phyloP scores from a whole-genome alignment of 2,888 invertebrate species.

The Epinotia bilunana region DNA sequence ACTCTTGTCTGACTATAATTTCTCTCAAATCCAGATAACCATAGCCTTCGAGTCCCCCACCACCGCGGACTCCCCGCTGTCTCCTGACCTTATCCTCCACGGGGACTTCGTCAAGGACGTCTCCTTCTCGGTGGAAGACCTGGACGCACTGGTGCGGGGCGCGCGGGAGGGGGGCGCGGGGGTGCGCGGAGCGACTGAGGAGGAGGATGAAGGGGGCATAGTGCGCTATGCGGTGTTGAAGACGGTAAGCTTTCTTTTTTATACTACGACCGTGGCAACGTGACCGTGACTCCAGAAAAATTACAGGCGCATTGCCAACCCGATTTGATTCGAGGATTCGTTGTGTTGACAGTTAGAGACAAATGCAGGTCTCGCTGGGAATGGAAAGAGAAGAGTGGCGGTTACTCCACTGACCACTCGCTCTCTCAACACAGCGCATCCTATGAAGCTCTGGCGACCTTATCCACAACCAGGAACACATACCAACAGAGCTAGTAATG shows the following conservation, averaged over 20 bases:
- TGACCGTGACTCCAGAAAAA: too few relatives aligned
- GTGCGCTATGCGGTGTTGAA: slow-evolving; percentile 94
- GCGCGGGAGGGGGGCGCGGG: slow-evolving; percentile 94
- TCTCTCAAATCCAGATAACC: slow-evolving; percentile 86
- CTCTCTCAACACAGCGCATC: too few relatives aligned
- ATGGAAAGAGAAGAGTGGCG: too few relatives aligned
- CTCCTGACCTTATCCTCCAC: slow-evolving; percentile 91
- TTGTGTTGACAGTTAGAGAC: too few relatives aligned
- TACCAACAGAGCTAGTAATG: too few relatives aligned
- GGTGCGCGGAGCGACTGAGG: slow-evolving; percentile 93
- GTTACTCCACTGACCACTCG: too few relatives aligned
- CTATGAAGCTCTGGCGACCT: too few relatives aligned
- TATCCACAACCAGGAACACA: too few relatives aligned
- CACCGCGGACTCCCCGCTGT: slow-evolving; percentile 86
- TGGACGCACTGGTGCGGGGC: slow-evolving; percentile 91
- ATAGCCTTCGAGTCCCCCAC: slow-evolving; percentile 97
- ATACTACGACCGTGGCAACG: too few relatives aligned
- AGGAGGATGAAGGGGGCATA: slow-evolving; percentile 91
- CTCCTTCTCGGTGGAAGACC: slow-evolving; percentile 95
- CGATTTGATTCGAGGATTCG: too few relatives aligned
- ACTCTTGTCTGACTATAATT: neutral
- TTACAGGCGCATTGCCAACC: too few relatives aligned
- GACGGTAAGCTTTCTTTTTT: slow-evolving; percentile 87
- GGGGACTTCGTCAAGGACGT: slow-evolving; percentile 99
- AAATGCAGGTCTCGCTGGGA: too few relatives aligned